Percentiles rank a stretch among this genome's conserved stretches.
Evolutionary conservation across 2,113 vertebrate species (phyloP).

Genomic region (Laterallus jamaicensis): DNA sequence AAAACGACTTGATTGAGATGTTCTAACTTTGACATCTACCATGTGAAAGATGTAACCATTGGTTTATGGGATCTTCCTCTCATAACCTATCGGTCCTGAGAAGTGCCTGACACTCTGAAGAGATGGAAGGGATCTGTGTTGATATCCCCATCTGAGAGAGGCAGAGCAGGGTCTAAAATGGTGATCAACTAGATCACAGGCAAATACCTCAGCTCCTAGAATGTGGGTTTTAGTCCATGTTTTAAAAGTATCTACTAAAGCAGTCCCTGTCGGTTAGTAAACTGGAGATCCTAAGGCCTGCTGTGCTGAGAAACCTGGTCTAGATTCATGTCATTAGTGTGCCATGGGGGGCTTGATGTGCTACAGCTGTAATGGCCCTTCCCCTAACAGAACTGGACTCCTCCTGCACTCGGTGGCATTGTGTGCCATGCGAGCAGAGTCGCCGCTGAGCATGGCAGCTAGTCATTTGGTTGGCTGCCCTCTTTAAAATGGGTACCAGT

Average conservation of each 20-base stretch:
- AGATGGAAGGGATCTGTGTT: neutral
- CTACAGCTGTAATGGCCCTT: neutral
- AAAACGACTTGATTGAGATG: neutral
- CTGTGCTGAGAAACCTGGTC: neutral
- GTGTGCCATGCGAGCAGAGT: neutral
- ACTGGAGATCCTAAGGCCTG: neutral
- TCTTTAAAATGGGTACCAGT: conserved; percentile 36
- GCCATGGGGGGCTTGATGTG: neutral
- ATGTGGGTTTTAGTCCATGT: fast-evolving
- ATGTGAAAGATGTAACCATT: neutral
- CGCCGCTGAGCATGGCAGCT: neutral
- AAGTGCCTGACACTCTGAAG: neutral
- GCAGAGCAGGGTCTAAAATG: neutral
- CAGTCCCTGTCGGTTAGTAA: neutral
- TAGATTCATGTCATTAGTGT: neutral
- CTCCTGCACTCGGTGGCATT: neutral
- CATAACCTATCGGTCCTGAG: neutral
- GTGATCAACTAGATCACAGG: neutral
- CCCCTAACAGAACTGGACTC: neutral
- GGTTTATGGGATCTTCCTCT: neutral
- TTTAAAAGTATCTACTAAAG: neutral
- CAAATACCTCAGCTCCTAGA: neutral
- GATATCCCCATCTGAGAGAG: neutral
- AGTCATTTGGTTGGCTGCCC: conserved; percentile 10
- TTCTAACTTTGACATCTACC: neutral